Evolutionary conservation across 2,797 vertebrate species (phyloP).

Genomic region (Chelon auratus): DNA sequence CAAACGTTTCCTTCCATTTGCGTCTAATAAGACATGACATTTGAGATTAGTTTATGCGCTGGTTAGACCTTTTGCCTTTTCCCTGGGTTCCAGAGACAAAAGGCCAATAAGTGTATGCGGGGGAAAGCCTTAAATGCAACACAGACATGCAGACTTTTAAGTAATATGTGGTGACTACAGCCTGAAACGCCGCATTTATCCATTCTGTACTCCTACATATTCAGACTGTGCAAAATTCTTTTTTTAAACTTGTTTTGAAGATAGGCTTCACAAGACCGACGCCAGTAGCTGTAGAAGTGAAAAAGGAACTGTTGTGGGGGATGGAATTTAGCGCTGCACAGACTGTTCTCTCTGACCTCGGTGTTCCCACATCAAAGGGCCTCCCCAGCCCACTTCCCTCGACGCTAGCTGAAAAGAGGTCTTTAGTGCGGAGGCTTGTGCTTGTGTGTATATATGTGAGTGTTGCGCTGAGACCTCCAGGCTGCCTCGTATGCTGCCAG

Average conservation of each 20-base stretch:
- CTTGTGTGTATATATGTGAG: slow-evolving; percentile 61
- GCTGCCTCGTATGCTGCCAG: slow-evolving; percentile 75
- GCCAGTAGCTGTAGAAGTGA: slow-evolving; percentile 71
- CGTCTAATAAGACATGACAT: slow-evolving; percentile 92
- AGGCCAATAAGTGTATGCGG: slow-evolving; percentile 66
- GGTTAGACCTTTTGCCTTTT: slow-evolving; percentile 87
- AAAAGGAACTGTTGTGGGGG: slow-evolving; percentile 84
- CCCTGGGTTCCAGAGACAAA: slow-evolving; percentile 82
- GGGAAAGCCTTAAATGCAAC: slow-evolving; percentile 62
- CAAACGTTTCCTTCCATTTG: slow-evolving; percentile 86
- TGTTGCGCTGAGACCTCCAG: slow-evolving; percentile 72
- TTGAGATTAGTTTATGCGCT: slow-evolving; percentile 92
- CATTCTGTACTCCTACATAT: slow-evolving; percentile 72
- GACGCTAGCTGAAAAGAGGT: slow-evolving; percentile 77
- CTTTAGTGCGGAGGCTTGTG: slow-evolving; percentile 77
- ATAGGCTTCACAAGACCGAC: slow-evolving; percentile 69
- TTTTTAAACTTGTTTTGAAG: slow-evolving; percentile 74
- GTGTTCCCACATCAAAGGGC: slow-evolving; percentile 85
- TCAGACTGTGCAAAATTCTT: slow-evolving; percentile 67
- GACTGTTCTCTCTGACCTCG: slow-evolving; percentile 84
- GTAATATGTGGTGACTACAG: slow-evolving; percentile 53
- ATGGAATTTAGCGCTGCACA: slow-evolving; percentile 85
- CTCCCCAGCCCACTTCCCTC: slow-evolving; percentile 82
- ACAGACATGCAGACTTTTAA: slow-evolving; percentile 59
- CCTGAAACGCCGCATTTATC: slow-evolving; percentile 71